Percentiles rank a stretch among this genome's conserved stretches.
Evolutionary conservation across 2,797 vertebrate genomes (phyloP).

Genomic region (Lerista edwardsae): DNA sequence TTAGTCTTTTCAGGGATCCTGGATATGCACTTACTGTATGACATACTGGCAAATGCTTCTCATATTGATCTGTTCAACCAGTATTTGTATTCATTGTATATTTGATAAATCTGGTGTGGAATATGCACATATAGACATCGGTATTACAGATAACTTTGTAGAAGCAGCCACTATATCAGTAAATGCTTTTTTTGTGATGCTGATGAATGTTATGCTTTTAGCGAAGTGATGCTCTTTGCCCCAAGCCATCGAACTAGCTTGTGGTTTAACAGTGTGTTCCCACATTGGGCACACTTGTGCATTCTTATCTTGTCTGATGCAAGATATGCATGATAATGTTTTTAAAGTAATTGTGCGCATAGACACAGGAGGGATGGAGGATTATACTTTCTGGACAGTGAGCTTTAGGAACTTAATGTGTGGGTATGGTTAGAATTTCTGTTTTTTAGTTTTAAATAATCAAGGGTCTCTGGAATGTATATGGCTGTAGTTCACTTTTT

Average conservation of each 20-base stretch:
- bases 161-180: background rate
- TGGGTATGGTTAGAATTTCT: background rate
- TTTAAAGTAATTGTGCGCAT: no score
- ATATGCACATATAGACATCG: no score
- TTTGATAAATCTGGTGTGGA: background rate
- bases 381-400: background rate
- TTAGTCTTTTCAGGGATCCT: background rate
- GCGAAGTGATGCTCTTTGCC: background rate
- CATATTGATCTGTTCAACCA: background rate
- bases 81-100: background rate
- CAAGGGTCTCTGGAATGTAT: background rate
- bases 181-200: background rate
- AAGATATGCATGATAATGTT: background rate
- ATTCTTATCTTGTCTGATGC: background rate
- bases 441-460: background rate
- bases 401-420: background rate
- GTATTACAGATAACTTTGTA: background rate
- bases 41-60: conserved; percentile 1
- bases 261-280: background rate
- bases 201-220: background rate
- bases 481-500: background rate
- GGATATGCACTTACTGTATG: background rate
- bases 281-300: background rate
- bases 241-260: background rate
- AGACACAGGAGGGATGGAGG: background rate